These are phyloP conservation scores for Drosophila neoperkinsi DNA, from an alignment of 2,888 invertebrate species.

Conservation along the genomic window DNA sequence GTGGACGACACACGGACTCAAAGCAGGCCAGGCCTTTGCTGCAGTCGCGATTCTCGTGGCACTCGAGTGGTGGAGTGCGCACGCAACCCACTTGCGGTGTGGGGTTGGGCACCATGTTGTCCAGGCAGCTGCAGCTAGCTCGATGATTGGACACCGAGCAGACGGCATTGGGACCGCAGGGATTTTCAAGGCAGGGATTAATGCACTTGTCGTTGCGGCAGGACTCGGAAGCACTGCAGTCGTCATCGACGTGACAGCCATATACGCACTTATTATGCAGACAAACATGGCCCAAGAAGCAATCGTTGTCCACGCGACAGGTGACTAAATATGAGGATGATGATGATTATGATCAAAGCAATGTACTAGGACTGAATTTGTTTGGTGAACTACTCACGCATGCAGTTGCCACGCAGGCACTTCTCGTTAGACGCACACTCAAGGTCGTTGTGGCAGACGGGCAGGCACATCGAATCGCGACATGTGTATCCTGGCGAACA, in stretches of 20 bases:
- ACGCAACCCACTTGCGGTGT: constrained; percentile 95
- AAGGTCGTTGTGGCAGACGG: constrained; percentile 90
- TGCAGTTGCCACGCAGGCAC: constrained; percentile 92
- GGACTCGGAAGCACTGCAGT: constrained; percentile 93
- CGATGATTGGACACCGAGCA: constrained; percentile 93
- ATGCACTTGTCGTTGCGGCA: constrained; percentile 92
- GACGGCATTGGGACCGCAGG: constrained; percentile 94
- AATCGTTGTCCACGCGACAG: constrained; percentile 95
- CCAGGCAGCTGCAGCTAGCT: constrained; percentile 92
- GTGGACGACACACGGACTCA: constrained; percentile 90
- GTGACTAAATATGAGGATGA: constrained; percentile 87
- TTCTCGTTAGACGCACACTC: constrained; percentile 96
- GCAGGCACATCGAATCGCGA: constrained; percentile 92
- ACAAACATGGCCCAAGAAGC: constrained; percentile 96
- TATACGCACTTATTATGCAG: constrained; percentile 93
- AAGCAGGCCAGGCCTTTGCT: constrained; percentile 90
- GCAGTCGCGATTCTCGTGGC: constrained; percentile 92
- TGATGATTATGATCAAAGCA: not conserved
- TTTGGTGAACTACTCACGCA: constrained; percentile 87
- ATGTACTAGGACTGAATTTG: not conserved
- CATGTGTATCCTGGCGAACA: constrained; percentile 91
- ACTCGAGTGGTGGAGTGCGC: constrained; percentile 91
- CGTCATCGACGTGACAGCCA: constrained; percentile 94
- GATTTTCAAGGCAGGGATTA: constrained; percentile 91
- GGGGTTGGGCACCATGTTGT: constrained; percentile 93